phyloP scores from a whole-genome alignment of 1,140 invertebrate genomes.

The Meteorus sp. region DNA sequence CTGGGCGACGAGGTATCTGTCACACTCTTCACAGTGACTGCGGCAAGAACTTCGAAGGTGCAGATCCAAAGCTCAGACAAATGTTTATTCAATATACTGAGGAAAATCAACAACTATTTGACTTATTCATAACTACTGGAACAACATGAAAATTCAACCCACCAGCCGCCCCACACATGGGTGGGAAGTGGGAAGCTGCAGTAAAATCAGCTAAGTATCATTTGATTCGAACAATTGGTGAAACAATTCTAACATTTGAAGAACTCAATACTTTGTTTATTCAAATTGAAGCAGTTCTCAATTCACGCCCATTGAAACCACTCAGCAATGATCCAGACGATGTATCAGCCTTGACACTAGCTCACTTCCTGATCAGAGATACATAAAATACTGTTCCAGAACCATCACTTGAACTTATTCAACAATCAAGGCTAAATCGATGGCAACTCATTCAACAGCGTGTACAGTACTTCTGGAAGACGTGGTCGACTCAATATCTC shows the following conservation, averaged over 20 bases:
- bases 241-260: too few relatives aligned
- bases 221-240: too few relatives aligned
- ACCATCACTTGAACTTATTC: background rate
- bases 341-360: conserved; percentile 12
- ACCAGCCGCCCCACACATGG: background rate
- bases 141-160: too few relatives aligned
- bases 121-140: too few relatives aligned
- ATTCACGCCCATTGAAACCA: conserved; percentile 28
- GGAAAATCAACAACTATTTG: too few relatives aligned
- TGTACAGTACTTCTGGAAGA: background rate
- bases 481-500: too few relatives aligned
- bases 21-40: conserved; percentile 23
- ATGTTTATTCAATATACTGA: background rate
- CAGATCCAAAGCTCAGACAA: background rate
- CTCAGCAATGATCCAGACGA: conserved; percentile 17
- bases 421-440: background rate
- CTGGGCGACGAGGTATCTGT: conserved; percentile 26
- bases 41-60: conserved; percentile 26
- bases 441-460: background rate
- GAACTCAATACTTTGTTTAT: too few relatives aligned
- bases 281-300: conserved; percentile 39
- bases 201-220: too few relatives aligned
- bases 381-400: conserved; percentile 9
- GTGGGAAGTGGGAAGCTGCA: too few relatives aligned
- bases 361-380: conserved; percentile 19